Percentiles rank a stretch among this genome's conserved stretches.
These are phyloP conservation scores for Morpho helenor DNA, from an alignment of 2,888 invertebrate genomes.

Conservation along the genomic window DNA sequence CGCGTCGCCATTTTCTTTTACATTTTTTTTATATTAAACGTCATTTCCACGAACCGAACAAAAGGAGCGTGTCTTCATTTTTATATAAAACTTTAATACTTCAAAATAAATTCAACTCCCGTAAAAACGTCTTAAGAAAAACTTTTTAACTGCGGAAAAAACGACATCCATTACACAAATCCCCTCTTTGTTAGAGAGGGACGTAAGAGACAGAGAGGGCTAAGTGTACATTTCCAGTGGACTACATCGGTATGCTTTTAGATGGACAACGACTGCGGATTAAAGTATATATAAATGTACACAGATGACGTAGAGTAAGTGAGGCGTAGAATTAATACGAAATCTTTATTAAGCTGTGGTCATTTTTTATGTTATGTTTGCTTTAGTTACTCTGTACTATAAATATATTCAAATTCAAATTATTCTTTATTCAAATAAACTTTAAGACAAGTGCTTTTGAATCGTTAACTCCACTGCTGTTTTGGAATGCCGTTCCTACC, in stretches of 20 bases:
- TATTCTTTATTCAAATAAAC: too few species aligned
- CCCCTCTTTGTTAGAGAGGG: conserved; percentile 30
- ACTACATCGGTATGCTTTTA: conserved; percentile 54
- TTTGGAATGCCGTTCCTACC: too few species aligned
- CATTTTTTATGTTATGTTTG: neutral
- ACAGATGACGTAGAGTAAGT: conserved; percentile 6
- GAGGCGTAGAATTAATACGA: conserved; percentile 3
- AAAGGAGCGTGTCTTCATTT: conserved; percentile 4
- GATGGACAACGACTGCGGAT: conserved; percentile 34
- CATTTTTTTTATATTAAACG: too few species aligned
- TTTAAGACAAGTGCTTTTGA: too few species aligned
- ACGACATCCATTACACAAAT: conserved; percentile 20
- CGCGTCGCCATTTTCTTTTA: too few species aligned
- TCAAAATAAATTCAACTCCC: conserved; percentile 1
- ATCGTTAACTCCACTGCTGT: too few species aligned
- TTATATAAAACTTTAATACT: conserved; percentile 1
- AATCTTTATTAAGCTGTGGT: neutral
- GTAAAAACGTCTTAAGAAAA: conserved; percentile 11
- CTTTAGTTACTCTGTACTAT: too few species aligned
- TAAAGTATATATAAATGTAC: conserved; percentile 34
- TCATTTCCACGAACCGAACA: too few species aligned
- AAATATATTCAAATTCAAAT: too few species aligned
- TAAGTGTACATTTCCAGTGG: conserved; percentile 42
- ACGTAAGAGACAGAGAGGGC: conserved; percentile 28
- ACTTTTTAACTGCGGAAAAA: conserved; percentile 12